Base-by-base conservation (phyloP, 2,888 invertebrate genomes). In the Argyresthia goedartella region DNA sequence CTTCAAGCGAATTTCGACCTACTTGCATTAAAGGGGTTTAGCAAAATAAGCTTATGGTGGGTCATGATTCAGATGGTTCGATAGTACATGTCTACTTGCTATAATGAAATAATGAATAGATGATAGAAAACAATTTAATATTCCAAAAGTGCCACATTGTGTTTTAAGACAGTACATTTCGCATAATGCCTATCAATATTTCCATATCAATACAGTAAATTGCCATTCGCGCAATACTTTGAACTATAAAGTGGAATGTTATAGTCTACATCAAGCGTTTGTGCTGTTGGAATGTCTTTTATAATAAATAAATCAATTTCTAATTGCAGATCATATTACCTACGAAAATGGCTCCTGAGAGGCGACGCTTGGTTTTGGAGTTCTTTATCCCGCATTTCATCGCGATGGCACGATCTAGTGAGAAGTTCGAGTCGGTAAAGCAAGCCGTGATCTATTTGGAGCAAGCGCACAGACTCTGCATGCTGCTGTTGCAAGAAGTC, bases 341-440 rank as follows among this genome's bases (percentile, higher is more conserved):
- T 33, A 49, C 66, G 8, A 81, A 77, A 64, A 71, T 93, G 69
- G 91, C 91, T 52, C 66, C 87, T 1, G 81, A 89, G 55, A 87
- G 92, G 50, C 84, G 90, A 48, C 85, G 89, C n/a, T 73, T 89
- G 52, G 80, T 94, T 1, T 71, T 94, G 0, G 90, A 91, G 64
- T 90, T 92, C 63, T 92, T 95, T 61, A 89, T 93, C 49, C 82
- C 89, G 14, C 93, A 93, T 63, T 91, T 93, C 61, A 88, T 94
- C 39, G 87, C 89, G 51, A 92, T 94, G 88, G 90, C 92, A 0
- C 87, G 89, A 51, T 88, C 87, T 49, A 91, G 92, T 56, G 88
- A 89, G 13, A 87, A 88, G 56, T 90, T 91, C 56, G 87, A 89
- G 10, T 88, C 91, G 0, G 76, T 86, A 15, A 79, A 87, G 53